These are phyloP conservation scores for Piprites chloris DNA, from an alignment of 2,113 vertebrate genomes.

Conservation along the genomic window DNA sequence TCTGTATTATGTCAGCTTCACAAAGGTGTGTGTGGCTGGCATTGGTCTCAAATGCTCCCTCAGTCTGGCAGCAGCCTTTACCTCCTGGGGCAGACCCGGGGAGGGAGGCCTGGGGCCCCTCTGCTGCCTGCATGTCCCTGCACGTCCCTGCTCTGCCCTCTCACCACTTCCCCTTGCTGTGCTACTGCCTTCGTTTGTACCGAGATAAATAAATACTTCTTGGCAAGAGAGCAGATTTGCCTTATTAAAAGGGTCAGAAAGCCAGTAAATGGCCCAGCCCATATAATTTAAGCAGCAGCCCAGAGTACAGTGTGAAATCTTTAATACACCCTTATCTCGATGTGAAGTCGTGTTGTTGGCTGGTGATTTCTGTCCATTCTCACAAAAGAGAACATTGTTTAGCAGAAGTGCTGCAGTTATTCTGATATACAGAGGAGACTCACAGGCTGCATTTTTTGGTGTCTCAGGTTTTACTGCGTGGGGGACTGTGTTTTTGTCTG, in stretches of 20 bases:
- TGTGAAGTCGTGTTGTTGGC: fast-evolving
- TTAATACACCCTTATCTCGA: background rate
- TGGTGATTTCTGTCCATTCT: background rate
- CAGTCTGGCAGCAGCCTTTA: background rate
- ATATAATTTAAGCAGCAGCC: background rate
- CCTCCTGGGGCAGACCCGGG: too few species aligned
- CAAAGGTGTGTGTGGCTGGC: background rate
- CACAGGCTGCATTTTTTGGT: background rate
- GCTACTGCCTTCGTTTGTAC: background rate
- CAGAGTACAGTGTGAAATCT: background rate
- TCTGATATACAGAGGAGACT: background rate
- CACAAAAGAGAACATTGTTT: background rate
- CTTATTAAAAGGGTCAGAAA: background rate
- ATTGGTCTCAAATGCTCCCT: fast-evolving
- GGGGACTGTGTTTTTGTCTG: background rate
- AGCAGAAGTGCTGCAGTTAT: background rate
- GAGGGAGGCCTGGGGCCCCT: fast-evolving
- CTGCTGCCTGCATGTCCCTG: background rate
- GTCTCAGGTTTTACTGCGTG: background rate
- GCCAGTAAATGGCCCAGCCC: background rate
- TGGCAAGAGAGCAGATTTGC: background rate
- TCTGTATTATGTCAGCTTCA: background rate
- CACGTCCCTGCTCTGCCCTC: background rate
- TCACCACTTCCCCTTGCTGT: background rate
- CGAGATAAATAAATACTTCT: background rate